Percentiles rank a stretch among this genome's conserved stretches.
phyloP scores from a whole-genome alignment of 2,113 vertebrate species.

The Stercorarius parasiticus region DNA sequence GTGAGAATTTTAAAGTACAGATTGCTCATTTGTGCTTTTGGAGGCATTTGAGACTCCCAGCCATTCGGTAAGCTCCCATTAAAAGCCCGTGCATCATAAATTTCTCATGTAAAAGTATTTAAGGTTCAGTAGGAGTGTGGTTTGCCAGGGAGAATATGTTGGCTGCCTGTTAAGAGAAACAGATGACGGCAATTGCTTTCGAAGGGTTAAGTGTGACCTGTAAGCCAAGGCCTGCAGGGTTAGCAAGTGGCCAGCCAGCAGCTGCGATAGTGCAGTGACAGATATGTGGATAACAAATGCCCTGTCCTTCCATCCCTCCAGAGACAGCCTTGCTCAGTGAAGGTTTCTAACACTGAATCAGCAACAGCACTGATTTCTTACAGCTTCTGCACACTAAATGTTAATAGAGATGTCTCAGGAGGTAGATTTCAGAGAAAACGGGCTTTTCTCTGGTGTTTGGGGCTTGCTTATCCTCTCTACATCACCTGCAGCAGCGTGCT shows the following conservation, averaged over 20 bases:
- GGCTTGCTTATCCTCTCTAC: background rate
- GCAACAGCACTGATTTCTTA: background rate
- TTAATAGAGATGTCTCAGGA: background rate
- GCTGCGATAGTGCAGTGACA: background rate
- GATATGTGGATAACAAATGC: background rate
- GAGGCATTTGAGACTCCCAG: conserved; percentile 50
- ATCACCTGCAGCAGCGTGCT: conserved; percentile 22
- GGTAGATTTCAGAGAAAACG: background rate
- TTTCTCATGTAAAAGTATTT: background rate
- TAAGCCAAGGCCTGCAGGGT: background rate
- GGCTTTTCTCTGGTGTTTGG: background rate
- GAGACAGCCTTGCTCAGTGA: background rate
- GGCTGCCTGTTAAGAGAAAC: background rate
- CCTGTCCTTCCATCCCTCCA: background rate
- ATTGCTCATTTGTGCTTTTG: conserved; percentile 29
- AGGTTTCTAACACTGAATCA: background rate
- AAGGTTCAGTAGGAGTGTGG: background rate
- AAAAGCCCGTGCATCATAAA: background rate
- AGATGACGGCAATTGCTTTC: background rate
- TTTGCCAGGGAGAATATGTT: background rate
- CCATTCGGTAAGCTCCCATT: conserved; percentile 13
- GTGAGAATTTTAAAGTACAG: background rate
- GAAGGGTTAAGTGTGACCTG: background rate
- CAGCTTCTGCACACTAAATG: background rate
- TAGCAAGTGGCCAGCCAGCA: background rate